Conservation (phyloP, 2,888 invertebrate species). For the Xestia c-nigrum region DNA sequence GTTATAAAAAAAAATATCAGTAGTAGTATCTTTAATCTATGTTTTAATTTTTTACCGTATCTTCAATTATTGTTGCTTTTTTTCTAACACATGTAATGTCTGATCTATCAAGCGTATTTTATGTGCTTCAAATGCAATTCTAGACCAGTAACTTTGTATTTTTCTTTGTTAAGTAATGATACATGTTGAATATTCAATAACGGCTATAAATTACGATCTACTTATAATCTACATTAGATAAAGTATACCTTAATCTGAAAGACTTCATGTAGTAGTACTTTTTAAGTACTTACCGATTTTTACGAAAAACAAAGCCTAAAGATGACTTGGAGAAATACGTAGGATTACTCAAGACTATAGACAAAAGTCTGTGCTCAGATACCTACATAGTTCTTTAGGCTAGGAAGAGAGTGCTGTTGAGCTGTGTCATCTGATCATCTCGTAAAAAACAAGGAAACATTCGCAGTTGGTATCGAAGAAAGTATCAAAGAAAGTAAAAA, state of each 20-base stretch:
- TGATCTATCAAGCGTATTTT: conserved; percentile 30
- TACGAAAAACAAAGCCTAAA: background rate
- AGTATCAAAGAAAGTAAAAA: too few relatives aligned
- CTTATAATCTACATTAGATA: background rate
- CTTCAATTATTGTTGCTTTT: background rate
- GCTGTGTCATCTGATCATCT: background rate
- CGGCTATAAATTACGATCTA: background rate
- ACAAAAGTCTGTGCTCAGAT: background rate
- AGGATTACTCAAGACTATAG: too few relatives aligned
- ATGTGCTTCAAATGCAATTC: conserved; percentile 11
- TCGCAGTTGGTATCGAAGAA: background rate
- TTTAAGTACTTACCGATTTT: background rate
- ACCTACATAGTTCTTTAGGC: background rate
- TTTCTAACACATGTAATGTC: background rate
- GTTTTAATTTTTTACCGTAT: background rate
- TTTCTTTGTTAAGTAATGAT: background rate
- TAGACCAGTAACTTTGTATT: background rate
- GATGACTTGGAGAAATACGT: background rate
- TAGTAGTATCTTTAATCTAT: background rate
- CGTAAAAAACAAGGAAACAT: background rate
- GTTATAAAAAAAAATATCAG: too few relatives aligned
- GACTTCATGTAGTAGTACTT: background rate
- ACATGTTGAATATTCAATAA: conserved; percentile 25
- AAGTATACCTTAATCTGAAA: background rate
- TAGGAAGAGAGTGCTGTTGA: background rate